Evolutionary conservation across 2,113 vertebrate species (phyloP).

Genomic region (Oryzias woworae): DNA sequence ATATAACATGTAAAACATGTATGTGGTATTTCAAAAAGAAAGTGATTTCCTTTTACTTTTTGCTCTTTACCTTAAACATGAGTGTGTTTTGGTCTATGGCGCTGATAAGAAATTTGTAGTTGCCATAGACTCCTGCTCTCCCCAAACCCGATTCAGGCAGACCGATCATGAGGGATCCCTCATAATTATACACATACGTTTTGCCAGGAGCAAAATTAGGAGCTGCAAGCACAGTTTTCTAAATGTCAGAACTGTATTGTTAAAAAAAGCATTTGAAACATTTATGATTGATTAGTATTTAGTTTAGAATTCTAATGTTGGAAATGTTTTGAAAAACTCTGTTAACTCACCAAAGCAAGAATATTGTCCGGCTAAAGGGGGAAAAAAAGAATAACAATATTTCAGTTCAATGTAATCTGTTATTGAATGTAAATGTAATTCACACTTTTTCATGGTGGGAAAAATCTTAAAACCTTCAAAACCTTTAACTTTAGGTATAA

Average conservation of each 20-base stretch:
- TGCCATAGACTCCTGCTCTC: constrained; percentile 74
- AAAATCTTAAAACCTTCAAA: background rate
- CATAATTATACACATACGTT: constrained; percentile 79
- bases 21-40: background rate
- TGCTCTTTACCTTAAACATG: constrained; percentile 76
- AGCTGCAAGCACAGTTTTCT: constrained; percentile 60
- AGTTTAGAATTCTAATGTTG: background rate
- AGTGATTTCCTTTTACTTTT: background rate
- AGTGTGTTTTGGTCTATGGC: constrained; percentile 31
- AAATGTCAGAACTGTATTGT: background rate
- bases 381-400: constrained; percentile 1
- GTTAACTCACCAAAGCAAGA: constrained; percentile 39
- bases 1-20: background rate
- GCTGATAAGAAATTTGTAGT: constrained; percentile 76
- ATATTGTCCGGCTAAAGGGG: constrained; percentile 35
- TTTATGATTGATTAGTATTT: background rate
- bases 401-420: background rate
- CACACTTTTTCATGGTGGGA: background rate
- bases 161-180: constrained; percentile 71
- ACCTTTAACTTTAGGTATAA: too few relatives aligned
- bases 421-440: background rate
- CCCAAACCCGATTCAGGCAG: constrained; percentile 77
- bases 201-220: constrained; percentile 71
- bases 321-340: background rate
- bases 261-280: background rate